Percentiles rank a stretch among this genome's conserved stretches.
Conservation (phyloP, 2,888 invertebrate species). For the Melanostoma scalare region DNA sequence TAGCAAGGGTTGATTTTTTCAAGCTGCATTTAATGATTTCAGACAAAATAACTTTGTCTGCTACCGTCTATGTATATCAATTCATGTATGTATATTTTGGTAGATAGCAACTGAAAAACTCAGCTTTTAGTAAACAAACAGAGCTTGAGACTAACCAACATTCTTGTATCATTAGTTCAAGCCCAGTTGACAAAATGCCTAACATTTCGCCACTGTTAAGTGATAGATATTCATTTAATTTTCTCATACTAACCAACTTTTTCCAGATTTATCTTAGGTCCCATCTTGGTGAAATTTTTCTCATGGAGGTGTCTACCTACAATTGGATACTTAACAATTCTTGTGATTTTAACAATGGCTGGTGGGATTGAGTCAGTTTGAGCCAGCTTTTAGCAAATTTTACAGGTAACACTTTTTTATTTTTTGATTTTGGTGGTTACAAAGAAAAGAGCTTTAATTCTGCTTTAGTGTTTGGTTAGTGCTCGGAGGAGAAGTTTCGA, state of each 20-base stretch:
- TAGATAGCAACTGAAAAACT: no score
- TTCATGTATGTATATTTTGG: no score
- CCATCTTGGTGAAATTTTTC: neutral
- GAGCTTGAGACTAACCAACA: no score
- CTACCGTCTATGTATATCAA: no score
- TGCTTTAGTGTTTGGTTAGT: conserved; percentile 29
- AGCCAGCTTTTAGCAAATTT: conserved; percentile 46
- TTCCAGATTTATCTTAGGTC: conserved; percentile 26
- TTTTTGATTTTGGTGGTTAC: conserved; percentile 6
- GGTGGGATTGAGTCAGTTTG: conserved; percentile 38
- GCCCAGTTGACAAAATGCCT: no score
- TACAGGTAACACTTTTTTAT: conserved; percentile 26
- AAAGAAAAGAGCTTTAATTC: conserved; percentile 24
- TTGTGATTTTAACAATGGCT: conserved; percentile 2
- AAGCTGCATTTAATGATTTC: no score
- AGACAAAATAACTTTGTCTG: no score
- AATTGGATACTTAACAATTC: conserved; percentile 21
- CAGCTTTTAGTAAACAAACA: no score
- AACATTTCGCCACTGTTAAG: neutral
- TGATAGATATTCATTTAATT: neutral
- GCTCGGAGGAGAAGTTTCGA: conserved; percentile 16
- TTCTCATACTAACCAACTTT: conserved; percentile 31
- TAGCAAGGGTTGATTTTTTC: no score
- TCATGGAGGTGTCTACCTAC: conserved; percentile 1
- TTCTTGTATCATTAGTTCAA: no score